These are phyloP conservation scores for Chelon auratus DNA, from an alignment of 2,797 vertebrate genomes.

Conservation along the genomic window DNA sequence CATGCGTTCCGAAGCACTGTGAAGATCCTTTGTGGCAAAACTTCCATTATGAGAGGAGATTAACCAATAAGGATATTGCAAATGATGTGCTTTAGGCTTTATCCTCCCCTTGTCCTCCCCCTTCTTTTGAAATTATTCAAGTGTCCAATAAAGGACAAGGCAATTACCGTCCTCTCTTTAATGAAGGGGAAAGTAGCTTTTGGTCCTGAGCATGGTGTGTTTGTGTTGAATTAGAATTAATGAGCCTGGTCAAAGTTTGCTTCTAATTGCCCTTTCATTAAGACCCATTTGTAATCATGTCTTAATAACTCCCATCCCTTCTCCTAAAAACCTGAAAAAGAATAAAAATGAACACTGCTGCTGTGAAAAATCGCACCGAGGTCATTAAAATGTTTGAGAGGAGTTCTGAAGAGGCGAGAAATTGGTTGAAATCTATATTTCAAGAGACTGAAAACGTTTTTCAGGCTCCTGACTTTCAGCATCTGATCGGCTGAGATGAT, in stretches of 20 bases:
- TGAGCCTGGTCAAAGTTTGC: slow-evolving; percentile 86
- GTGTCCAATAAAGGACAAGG: slow-evolving; percentile 83
- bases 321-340: slow-evolving; percentile 42
- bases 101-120: slow-evolving; percentile 69
- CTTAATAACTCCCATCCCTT: slow-evolving; percentile 82
- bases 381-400: slow-evolving; percentile 62
- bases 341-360: slow-evolving; percentile 58
- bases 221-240: slow-evolving; percentile 86
- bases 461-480: neutral
- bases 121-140: slow-evolving; percentile 80
- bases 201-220: slow-evolving; percentile 71
- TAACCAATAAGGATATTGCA: slow-evolving; percentile 73
- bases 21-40: slow-evolving; percentile 61
- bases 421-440: slow-evolving; percentile 8
- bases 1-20: slow-evolving; percentile 29
- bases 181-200: slow-evolving; percentile 79
- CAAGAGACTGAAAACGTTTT: slow-evolving; percentile 25
- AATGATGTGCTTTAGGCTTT: slow-evolving; percentile 76
- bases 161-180: slow-evolving; percentile 82
- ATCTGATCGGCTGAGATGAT: neutral
- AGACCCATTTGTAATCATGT: slow-evolving; percentile 84
- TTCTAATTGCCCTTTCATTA: slow-evolving; percentile 87
- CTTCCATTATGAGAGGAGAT: slow-evolving; percentile 70
- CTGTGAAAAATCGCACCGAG: slow-evolving; percentile 59
- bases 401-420: slow-evolving; percentile 36